A percentile compares a stretch with the other conserved stretches of the same genome.
Conservation (phyloP, 2,888 invertebrate species). For the Chrysina gloriosa region DNA sequence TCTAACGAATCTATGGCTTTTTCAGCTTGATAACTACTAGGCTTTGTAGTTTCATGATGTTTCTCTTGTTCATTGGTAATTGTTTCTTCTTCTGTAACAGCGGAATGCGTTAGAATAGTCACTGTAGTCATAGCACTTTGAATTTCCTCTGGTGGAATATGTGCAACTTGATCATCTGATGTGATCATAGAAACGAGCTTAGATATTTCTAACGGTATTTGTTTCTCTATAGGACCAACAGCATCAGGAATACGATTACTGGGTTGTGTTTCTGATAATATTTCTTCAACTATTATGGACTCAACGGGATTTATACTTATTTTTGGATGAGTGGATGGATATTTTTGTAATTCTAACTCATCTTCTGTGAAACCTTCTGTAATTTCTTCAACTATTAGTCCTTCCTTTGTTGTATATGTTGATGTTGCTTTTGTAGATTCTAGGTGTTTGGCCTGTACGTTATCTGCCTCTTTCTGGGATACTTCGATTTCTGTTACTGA, state of each 20-base stretch:
- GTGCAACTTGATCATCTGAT: slow-evolving; percentile 62
- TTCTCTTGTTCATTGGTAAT: slow-evolving; percentile 47
- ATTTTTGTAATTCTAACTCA: slow-evolving; percentile 67
- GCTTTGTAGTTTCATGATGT: slow-evolving; percentile 41
- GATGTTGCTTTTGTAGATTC: slow-evolving; percentile 69
- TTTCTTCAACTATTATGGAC: slow-evolving; percentile 75
- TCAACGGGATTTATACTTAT: slow-evolving; percentile 74
- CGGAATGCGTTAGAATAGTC: slow-evolving; percentile 64
- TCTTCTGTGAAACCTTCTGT: slow-evolving; percentile 69
- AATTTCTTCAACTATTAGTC: slow-evolving; percentile 73
- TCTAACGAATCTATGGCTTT: slow-evolving; percentile 56
- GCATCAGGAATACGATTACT: slow-evolving; percentile 83
- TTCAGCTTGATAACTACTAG: slow-evolving; percentile 47
- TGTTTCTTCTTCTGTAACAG: slow-evolving; percentile 57
- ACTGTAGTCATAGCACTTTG: slow-evolving; percentile 60
- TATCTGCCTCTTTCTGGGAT: slow-evolving; percentile 73
- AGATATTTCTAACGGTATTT: slow-evolving; percentile 65
- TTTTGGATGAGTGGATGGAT: slow-evolving; percentile 69
- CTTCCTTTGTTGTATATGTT: slow-evolving; percentile 71
- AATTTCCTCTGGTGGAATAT: slow-evolving; percentile 50
- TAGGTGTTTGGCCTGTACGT: slow-evolving; percentile 64
- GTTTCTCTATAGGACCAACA: slow-evolving; percentile 80
- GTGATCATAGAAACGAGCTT: slow-evolving; percentile 67
- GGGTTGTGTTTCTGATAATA: slow-evolving; percentile 76
- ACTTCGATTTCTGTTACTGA: slow-evolving; percentile 73